Evolutionary conservation across 2,797 vertebrate species (phyloP).

Genomic region (Pseudotriccus pelzelni): DNA sequence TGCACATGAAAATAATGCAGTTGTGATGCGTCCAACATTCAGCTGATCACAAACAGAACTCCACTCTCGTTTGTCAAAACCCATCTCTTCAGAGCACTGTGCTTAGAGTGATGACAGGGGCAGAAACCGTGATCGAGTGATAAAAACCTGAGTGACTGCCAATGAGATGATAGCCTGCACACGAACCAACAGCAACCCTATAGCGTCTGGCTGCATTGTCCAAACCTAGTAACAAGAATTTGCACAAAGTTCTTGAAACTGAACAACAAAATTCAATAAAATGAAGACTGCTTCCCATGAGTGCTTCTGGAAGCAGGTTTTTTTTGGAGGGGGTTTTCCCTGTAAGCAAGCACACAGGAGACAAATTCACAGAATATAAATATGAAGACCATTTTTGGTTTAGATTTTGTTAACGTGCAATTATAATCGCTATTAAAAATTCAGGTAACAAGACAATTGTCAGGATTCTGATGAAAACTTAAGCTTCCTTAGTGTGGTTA

Average conservation of each 20-base stretch:
- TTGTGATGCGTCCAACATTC: neutral
- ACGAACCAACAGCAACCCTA: neutral
- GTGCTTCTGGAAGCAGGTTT: neutral
- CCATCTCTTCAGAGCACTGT: neutral
- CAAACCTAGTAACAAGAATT: neutral
- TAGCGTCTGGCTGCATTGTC: neutral
- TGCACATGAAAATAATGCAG: neutral
- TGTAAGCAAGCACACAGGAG: neutral
- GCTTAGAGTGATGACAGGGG: constrained; percentile 9
- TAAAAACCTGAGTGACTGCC: constrained; percentile 17
- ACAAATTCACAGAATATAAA: neutral
- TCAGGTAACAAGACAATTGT: neutral
- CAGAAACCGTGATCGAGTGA: neutral
- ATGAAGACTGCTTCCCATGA: neutral
- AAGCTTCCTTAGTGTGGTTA: neutral
- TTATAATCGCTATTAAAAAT: neutral
- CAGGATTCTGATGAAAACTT: neutral
- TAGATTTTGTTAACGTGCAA: neutral
- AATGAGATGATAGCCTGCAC: neutral
- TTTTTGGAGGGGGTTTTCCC: neutral
- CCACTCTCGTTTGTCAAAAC: neutral
- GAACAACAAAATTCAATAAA: neutral
- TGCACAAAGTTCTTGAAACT: neutral
- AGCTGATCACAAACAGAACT: neutral
- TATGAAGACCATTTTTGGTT: neutral